Conservation (phyloP, 2,888 invertebrate genomes). For the Doris montereyensis region DNA sequence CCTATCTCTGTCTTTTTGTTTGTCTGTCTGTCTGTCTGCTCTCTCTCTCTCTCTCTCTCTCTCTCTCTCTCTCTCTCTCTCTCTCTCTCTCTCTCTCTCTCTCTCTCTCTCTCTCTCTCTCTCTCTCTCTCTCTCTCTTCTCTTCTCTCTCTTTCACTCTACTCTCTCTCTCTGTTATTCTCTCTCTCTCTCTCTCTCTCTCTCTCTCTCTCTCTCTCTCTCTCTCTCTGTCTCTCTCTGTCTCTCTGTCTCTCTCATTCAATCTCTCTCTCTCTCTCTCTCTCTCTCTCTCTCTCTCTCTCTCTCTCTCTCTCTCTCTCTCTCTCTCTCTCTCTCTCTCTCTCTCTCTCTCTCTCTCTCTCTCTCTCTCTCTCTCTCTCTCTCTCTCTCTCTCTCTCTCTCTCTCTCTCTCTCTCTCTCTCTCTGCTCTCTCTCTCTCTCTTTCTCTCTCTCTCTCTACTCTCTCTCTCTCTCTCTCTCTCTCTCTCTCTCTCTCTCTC, state of each 20-base stretch:
- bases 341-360: conserved; percentile 15
- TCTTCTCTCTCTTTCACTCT: neutral
- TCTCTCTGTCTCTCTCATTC: conserved; percentile 17
- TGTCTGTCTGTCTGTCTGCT: no score
- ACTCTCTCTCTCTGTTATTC: neutral
- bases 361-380: conserved; percentile 30
- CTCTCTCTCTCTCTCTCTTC: conserved; percentile 27
- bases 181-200: conserved; percentile 4
- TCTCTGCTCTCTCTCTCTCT: conserved; percentile 21
- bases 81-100: conserved; percentile 31
- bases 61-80: conserved; percentile 33
- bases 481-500: conserved; percentile 30
- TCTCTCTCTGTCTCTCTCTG: conserved; percentile 26
- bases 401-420: conserved; percentile 23
- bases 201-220: conserved; percentile 15
- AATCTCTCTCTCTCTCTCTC: conserved; percentile 3
- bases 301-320: neutral
- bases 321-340: neutral
- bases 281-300: conserved; percentile 13
- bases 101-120: conserved; percentile 22
- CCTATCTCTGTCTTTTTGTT: no score
- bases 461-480: conserved; percentile 31
- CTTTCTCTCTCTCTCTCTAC: conserved; percentile 15
- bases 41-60: conserved; percentile 33
- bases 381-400: conserved; percentile 29